Base-by-base conservation (phyloP, 2,113 vertebrate genomes). In the Elachura formosa region DNA sequence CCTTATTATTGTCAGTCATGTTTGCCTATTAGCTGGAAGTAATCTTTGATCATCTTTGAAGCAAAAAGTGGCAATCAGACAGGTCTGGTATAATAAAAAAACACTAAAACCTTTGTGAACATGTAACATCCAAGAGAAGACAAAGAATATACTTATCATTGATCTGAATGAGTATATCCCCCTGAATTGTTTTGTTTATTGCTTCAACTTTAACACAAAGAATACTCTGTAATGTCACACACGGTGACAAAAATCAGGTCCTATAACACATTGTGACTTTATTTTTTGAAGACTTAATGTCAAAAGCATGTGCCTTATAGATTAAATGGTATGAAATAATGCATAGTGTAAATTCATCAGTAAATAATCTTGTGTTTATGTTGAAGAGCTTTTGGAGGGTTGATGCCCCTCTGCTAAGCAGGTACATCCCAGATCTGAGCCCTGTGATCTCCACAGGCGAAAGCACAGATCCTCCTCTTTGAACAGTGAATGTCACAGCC, bases 131-230 rank as follows among this genome's bases (percentile, higher is more conserved):
- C 69, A 52, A 68, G 54, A 84, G 29, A 81, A 56, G 52, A 51
- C 51, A 21, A 14, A 81, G 56, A n/a, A 28, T 34, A 34, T 73
- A 31, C 29, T 84, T 51, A 41, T n/a, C 59, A 62, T 81, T 75
- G 31, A 89, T 85, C 64, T 87, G 56, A 72, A 86, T 71, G 71
- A 69, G 34, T 89, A 56, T 87, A 71, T 74, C 21, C n/a, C 24
- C 14, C 38, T 91, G 84, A 73, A 87, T 31, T 82, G 25, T 54
- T 90, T 80, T 85, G 36, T 75, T 86, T 91, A 66, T 93, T 95
- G 63, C 68, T 96, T 96, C 89, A 85, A 87, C 78, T 73, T 84
- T 83, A 79, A 34, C 8, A 1, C 74, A 93, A 92, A 95, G 48
- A 90, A 84, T 77, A 78, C 40, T 86, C 59, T 75, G 56, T 91